These are phyloP conservation scores for Diplodus sargus DNA, from an alignment of 2,797 vertebrate genomes.

Conservation along the genomic window DNA sequence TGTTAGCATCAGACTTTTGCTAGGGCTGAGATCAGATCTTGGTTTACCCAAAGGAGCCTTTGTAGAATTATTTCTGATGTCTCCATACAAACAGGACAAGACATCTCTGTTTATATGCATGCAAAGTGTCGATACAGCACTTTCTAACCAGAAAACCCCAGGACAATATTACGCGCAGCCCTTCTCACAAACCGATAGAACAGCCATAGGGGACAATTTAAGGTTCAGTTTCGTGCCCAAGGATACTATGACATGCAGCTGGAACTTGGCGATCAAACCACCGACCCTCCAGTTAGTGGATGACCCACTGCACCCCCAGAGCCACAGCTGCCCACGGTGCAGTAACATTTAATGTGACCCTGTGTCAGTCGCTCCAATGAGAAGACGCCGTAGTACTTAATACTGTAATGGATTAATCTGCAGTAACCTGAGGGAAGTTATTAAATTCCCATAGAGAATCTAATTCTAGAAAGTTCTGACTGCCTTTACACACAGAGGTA, in stretches of 20 bases:
- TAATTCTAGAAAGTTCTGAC: slow-evolving; percentile 16
- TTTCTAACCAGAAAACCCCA: too few species aligned
- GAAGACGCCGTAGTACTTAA: neutral
- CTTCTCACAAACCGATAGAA: too few species aligned
- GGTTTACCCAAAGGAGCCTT: neutral
- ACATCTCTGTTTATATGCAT: slow-evolving; percentile 1
- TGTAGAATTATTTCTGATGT: neutral
- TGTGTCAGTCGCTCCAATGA: neutral
- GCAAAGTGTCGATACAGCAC: too few species aligned
- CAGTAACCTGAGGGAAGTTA: slow-evolving; percentile 1
- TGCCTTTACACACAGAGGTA: slow-evolving; percentile 28
- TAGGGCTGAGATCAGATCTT: neutral
- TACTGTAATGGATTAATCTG: slow-evolving; percentile 12
- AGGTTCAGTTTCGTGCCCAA: too few species aligned
- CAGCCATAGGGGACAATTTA: too few species aligned
- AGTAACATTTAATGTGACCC: too few species aligned
- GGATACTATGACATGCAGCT: too few species aligned
- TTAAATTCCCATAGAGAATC: slow-evolving; percentile 13
- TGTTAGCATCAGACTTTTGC: slow-evolving; percentile 1
- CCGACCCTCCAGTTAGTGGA: too few species aligned
- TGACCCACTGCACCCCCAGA: too few species aligned
- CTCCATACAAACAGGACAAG: slow-evolving; percentile 5
- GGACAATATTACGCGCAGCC: too few species aligned
- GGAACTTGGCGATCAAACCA: too few species aligned
- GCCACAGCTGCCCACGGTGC: too few species aligned